Evolutionary conservation across 2,797 vertebrate genomes (phyloP).

Genomic region (Psittacula echo): DNA sequence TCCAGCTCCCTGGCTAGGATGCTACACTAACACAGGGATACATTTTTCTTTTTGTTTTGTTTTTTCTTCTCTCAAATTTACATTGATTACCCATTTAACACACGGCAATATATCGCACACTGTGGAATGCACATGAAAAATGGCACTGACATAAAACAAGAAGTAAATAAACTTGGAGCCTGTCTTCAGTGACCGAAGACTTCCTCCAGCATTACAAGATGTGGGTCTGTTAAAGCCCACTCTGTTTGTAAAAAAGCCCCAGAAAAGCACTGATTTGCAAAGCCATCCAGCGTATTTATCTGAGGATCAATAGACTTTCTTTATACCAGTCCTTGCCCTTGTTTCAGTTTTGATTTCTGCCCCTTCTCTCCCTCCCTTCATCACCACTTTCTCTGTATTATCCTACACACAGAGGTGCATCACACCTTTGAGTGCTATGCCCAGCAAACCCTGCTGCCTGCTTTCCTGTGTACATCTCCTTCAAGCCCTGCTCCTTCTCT

Average conservation of each 20-base stretch:
- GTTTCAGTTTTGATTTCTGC: not conserved
- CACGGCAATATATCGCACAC: not conserved
- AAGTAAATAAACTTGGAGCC: not conserved
- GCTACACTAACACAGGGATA: not conserved
- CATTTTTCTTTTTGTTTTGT: not conserved
- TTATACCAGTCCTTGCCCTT: not conserved
- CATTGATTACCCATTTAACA: not conserved
- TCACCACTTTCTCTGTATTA: not conserved
- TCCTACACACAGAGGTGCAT: not conserved
- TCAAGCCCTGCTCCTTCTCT: not conserved
- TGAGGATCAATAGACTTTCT: not conserved
- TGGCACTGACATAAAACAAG: not conserved
- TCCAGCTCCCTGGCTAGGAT: not conserved
- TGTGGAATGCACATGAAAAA: not conserved
- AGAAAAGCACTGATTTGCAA: not conserved
- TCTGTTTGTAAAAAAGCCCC: not conserved
- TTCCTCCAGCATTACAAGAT: not conserved
- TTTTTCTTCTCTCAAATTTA: not conserved
- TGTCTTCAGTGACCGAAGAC: not conserved
- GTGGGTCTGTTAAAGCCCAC: not conserved
- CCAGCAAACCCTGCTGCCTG: not conserved
- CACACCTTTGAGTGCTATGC: accelerated
- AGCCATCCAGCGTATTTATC: not conserved
- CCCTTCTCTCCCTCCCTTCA: not conserved
- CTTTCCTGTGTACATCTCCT: not conserved